These are phyloP conservation scores for Sipha maydis DNA, from an alignment of 2,888 invertebrate genomes.

Conservation along the genomic window DNA sequence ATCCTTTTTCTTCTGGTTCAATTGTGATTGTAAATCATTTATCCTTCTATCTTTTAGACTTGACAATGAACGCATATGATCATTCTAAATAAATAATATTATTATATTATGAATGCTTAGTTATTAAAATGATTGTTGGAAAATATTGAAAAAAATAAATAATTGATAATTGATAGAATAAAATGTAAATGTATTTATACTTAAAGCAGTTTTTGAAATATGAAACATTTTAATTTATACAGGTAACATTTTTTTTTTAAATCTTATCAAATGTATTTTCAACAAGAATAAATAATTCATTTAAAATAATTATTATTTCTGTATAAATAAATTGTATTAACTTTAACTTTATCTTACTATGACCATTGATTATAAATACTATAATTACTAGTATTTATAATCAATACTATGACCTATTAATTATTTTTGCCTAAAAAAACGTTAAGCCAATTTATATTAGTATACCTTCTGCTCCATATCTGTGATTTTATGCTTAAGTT, in stretches of 20 bases:
- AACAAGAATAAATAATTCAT: no score
- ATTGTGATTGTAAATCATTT: slow-evolving; percentile 41
- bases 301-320: neutral
- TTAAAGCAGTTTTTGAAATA: no score
- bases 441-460: neutral
- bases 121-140: neutral
- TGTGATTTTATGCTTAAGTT: slow-evolving; percentile 16
- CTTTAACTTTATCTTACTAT: no score
- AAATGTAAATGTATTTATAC: no score
- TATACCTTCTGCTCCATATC: slow-evolving; percentile 38
- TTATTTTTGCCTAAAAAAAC: no score
- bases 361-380: no score
- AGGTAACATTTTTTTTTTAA: no score
- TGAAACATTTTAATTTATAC: no score
- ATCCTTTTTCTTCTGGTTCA: slow-evolving; percentile 27
- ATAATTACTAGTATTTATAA: no score
- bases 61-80: slow-evolving; percentile 33
- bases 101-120: neutral
- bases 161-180: neutral
- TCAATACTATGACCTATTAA: no score
- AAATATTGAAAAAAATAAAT: neutral
- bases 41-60: slow-evolving; percentile 29
- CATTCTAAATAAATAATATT: slow-evolving; percentile 27
- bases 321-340: no score
- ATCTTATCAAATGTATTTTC: no score